phyloP scores from a whole-genome alignment of 2,113 vertebrate species.

The Agapornis roseicollis region DNA sequence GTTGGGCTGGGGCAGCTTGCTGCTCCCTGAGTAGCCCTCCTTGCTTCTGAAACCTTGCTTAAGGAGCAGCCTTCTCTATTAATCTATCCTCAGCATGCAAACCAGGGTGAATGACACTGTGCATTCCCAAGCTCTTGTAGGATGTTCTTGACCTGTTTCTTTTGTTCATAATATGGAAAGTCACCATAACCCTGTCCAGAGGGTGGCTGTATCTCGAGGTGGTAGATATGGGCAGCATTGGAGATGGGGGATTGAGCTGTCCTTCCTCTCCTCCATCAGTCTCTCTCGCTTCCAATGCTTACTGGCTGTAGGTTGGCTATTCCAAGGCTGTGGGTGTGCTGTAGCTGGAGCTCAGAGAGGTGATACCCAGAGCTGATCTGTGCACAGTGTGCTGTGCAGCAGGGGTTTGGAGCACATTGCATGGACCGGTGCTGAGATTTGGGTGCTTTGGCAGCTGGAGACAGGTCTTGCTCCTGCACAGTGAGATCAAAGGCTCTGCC shows the following conservation, averaged over 20 bases:
- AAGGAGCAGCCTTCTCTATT: not conserved
- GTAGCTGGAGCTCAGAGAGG: not conserved
- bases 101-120: not conserved
- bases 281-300: not conserved
- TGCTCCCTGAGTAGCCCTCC: not conserved
- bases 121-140: not conserved
- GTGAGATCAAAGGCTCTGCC: not conserved
- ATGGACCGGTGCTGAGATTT: not conserved
- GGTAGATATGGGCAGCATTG: accelerated
- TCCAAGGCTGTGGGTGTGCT: not conserved
- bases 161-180: accelerated
- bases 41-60: not conserved
- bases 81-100: not conserved
- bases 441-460: not conserved
- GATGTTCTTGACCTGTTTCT: not conserved
- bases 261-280: not conserved
- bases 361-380: not conserved
- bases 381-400: accelerated
- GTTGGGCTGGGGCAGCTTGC: not conserved
- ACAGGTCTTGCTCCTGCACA: not conserved
- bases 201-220: not conserved
- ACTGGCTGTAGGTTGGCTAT: not conserved
- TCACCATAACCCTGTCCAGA: not conserved
- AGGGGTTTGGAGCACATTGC: not conserved
- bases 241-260: not conserved